Percentiles rank a stretch among this genome's conserved stretches.
Evolutionary conservation across 1,140 invertebrate genomes (phyloP).

Genomic region (Augochlora pura): DNA sequence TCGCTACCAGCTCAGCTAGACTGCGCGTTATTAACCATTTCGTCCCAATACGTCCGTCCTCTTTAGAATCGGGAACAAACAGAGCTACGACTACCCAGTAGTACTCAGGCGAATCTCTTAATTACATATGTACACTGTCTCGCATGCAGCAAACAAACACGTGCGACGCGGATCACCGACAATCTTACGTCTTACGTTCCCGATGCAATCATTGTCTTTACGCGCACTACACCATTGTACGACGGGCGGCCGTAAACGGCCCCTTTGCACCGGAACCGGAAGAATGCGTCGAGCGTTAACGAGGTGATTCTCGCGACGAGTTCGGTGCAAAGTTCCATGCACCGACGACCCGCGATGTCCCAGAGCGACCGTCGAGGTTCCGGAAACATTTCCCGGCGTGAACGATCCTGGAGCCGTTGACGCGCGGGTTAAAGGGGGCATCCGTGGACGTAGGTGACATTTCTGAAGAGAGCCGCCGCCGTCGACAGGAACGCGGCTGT

Average conservation of each 20-base stretch:
- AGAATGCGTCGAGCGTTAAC: too few relatives aligned
- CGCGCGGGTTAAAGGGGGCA: slow-evolving; percentile 83
- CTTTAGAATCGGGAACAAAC: slow-evolving; percentile 21
- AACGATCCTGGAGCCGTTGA: slow-evolving; percentile 43
- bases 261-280: not conserved
- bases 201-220: not conserved
- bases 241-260: not conserved
- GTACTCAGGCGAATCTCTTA: slow-evolving; percentile 24
- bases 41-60: not conserved
- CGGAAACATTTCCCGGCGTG: not conserved
- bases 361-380: too few relatives aligned
- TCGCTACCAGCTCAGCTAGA: slow-evolving; percentile 28
- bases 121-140: slow-evolving; percentile 62
- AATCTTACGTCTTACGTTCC: too few relatives aligned
- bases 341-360: not conserved
- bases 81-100: slow-evolving; percentile 22
- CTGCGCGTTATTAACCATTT: slow-evolving; percentile 1
- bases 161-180: slow-evolving; percentile 5
- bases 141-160: slow-evolving; percentile 20
- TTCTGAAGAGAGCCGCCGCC: slow-evolving; percentile 86
- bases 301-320: not conserved
- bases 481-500: slow-evolving; percentile 81
- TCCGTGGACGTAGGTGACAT: slow-evolving; percentile 87
- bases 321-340: not conserved
- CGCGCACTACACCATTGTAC: slow-evolving; percentile 16